phyloP scores from a whole-genome alignment of 64 coral and sea anemone species.

The Trachythela sp. region DNA sequence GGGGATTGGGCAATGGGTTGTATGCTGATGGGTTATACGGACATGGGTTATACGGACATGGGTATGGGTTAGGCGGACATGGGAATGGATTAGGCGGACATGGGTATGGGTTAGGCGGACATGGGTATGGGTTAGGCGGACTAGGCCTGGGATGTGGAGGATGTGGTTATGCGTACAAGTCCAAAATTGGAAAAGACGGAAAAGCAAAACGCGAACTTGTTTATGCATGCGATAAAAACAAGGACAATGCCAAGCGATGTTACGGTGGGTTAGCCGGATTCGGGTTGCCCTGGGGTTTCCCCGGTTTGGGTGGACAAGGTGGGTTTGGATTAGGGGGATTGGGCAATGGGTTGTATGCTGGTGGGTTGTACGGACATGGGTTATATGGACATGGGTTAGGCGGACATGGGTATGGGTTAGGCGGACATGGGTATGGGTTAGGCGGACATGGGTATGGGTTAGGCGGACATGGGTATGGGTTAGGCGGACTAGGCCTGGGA shows the following conservation, averaged over 20 bases:
- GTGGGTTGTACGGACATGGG: neutral
- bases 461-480: neutral
- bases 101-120: too few species aligned
- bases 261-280: neutral
- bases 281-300: neutral
- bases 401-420: neutral
- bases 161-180: constrained; percentile 6
- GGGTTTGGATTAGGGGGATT: too few species aligned
- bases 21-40: too few species aligned
- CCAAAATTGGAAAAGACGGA: neutral
- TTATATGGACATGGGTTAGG: neutral
- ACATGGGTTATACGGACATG: neutral
- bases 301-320: neutral
- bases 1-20: neutral
- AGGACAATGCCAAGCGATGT: neutral
- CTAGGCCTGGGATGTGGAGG: neutral
- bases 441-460: neutral
- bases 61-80: neutral
- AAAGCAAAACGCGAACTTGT: neutral
- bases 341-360: neutral
- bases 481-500: neutral
- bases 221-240: constrained; percentile 5
- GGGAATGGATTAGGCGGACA: too few species aligned
- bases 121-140: too few species aligned
- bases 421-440: neutral